Evolutionary conservation across 2,888 invertebrate species (phyloP).

Genomic region (Diaprepes abbreviatus): DNA sequence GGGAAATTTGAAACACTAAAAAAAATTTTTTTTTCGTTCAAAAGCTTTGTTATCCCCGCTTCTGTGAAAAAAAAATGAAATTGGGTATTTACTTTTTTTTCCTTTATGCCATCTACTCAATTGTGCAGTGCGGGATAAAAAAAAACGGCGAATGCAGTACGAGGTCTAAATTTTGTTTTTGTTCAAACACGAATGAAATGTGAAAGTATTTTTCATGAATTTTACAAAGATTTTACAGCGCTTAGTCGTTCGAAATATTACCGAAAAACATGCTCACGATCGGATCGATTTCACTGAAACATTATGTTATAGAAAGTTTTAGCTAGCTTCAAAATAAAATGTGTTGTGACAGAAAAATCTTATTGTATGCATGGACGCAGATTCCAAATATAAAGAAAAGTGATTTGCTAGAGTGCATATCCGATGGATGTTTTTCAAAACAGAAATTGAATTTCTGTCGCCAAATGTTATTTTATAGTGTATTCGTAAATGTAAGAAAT

Average conservation of each 20-base stretch:
- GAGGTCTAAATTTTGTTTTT: conserved; percentile 10
- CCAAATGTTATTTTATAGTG: conserved; percentile 31
- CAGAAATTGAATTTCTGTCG: conserved; percentile 30
- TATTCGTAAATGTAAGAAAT: conserved; percentile 19
- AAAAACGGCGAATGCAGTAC: too few species aligned
- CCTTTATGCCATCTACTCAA: too few species aligned
- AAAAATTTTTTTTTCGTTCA: too few species aligned
- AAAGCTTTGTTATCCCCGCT: too few species aligned
- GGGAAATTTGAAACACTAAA: too few species aligned
- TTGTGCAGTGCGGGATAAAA: too few species aligned
- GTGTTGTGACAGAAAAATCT: conserved; percentile 31
- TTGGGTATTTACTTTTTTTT: too few species aligned
- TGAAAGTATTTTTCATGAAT: background rate
- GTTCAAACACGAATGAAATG: background rate
- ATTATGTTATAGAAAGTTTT: background rate
- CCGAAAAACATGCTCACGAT: background rate
- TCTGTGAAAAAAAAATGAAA: too few species aligned
- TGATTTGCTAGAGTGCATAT: conserved; percentile 38
- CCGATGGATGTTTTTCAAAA: conserved; percentile 32
- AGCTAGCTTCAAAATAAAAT: conserved; percentile 22
- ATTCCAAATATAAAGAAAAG: conserved; percentile 23
- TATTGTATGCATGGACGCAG: conserved; percentile 24
- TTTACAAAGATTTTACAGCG: background rate
- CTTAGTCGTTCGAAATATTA: background rate
- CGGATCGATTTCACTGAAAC: background rate